Percentiles rank a stretch among this genome's conserved stretches.
Evolutionary conservation across 1,140 invertebrate species (phyloP).

Genomic region (Adoxophyes honmai): DNA sequence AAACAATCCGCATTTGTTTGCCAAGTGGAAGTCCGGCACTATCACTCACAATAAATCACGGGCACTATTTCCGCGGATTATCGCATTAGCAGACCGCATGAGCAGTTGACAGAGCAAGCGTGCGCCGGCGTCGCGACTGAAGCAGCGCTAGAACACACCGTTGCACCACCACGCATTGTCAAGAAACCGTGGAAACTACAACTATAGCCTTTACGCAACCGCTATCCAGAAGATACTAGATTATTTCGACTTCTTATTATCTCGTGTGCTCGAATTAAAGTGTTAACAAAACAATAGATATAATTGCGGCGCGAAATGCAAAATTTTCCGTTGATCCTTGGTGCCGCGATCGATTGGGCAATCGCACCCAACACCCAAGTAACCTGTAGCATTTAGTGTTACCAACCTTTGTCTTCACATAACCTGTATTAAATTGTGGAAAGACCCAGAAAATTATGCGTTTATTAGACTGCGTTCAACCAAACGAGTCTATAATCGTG

Average conservation of each 20-base stretch:
- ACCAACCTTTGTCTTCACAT: no score
- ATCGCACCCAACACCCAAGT: background rate
- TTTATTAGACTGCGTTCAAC: no score
- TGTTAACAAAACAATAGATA: conserved; percentile 20
- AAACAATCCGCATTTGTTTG: conserved; percentile 2
- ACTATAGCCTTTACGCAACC: conserved; percentile 54
- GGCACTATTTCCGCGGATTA: background rate
- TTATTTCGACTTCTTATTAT: conserved; percentile 39
- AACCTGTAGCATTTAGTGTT: no score
- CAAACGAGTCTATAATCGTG: no score
- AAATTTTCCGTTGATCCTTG: conserved; percentile 3
- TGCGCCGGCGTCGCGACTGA: conserved; percentile 51
- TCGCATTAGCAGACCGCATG: conserved; percentile 25
- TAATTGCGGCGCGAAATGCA: conserved; percentile 16
- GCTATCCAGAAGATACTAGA: conserved; percentile 56
- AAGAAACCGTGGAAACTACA: conserved; percentile 59
- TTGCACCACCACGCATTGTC: conserved; percentile 66
- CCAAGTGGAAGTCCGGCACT: background rate
- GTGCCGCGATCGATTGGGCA: conserved; percentile 3
- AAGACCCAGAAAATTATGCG: no score
- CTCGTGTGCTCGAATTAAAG: conserved; percentile 15
- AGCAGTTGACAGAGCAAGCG: conserved; percentile 47
- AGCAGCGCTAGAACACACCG: conserved; percentile 34
- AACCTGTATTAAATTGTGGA: no score
- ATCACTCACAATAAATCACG: conserved; percentile 6